Conservation (phyloP, 1,140 invertebrate genomes). For the Sminthurides bifidus region DNA sequence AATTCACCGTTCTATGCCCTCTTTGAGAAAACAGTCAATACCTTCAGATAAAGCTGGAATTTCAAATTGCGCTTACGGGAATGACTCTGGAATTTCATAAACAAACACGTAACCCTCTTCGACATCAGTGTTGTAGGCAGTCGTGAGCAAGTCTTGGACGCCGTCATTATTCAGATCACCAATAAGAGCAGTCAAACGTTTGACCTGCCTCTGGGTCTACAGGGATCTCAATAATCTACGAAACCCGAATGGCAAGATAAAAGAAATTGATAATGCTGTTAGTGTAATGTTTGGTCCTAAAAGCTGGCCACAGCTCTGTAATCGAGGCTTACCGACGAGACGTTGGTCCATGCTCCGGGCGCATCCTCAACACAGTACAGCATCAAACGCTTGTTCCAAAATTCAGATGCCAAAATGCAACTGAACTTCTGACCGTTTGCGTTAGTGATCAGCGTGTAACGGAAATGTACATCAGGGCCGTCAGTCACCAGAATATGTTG, state of each 20-base stretch:
- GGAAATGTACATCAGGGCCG: constrained; percentile 35
- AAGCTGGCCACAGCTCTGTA: too few species aligned
- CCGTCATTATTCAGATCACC: constrained; percentile 38
- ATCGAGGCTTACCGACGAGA: too few species aligned
- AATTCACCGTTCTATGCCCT: too few species aligned
- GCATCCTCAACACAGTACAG: constrained; percentile 35
- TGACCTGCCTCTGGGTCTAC: constrained; percentile 35
- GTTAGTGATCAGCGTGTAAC: constrained; percentile 29
- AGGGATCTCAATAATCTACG: constrained; percentile 29
- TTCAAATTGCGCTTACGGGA: constrained; percentile 30
- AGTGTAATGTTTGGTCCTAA: too few species aligned
- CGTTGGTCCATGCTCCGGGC: constrained; percentile 35
- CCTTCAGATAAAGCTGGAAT: too few species aligned
- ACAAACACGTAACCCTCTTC: constrained; percentile 34
- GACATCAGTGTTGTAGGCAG: constrained; percentile 32
- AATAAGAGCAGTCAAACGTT: constrained; percentile 35
- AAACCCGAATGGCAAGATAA: too few species aligned
- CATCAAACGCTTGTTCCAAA: constrained; percentile 35
- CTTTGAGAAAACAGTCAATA: too few species aligned
- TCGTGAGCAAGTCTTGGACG: constrained; percentile 35
- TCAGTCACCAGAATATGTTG: constrained; percentile 33
- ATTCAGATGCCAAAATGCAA: constrained; percentile 36
- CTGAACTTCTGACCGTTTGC: constrained; percentile 32
- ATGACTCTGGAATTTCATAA: constrained; percentile 36
- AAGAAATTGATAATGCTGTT: too few species aligned